phyloP scores from a whole-genome alignment of 2,888 invertebrate genomes.

The Spisula solida region DNA sequence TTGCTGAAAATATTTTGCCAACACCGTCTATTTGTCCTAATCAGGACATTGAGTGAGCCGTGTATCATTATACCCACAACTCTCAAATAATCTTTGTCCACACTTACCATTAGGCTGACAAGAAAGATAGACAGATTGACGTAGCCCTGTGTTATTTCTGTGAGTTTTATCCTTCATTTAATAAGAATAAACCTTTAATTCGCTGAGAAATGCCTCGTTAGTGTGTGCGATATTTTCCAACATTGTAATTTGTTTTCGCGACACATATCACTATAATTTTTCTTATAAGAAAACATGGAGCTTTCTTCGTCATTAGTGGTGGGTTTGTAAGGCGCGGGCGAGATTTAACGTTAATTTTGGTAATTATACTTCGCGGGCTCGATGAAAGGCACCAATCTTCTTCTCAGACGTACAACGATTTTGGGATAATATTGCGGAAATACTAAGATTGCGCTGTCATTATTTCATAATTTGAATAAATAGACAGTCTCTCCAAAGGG shows the following conservation, averaged over 20 bases:
- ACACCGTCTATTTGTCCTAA: not conserved
- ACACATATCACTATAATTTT: conserved; percentile 72
- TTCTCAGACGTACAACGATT: conserved; percentile 53
- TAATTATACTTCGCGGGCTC: conserved; percentile 57
- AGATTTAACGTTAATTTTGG: conserved; percentile 66
- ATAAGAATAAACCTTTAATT: conserved; percentile 51
- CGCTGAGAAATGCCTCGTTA: conserved; percentile 68
- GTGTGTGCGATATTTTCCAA: conserved; percentile 66
- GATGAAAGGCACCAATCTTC: conserved; percentile 68
- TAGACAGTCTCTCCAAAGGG: conserved; percentile 43
- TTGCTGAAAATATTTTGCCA: conserved; percentile 14
- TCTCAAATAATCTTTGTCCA: conserved; percentile 14
- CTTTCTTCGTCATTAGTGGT: conserved; percentile 59
- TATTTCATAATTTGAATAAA: conserved; percentile 68
- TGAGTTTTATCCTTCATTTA: conserved; percentile 52
- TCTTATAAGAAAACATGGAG: conserved; percentile 54
- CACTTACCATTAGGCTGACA: conserved; percentile 46
- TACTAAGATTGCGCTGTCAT: conserved; percentile 64
- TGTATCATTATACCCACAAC: conserved; percentile 37
- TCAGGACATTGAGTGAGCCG: conserved; percentile 28
- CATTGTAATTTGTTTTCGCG: conserved; percentile 74
- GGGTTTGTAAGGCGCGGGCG: conserved; percentile 29
- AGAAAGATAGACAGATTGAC: conserved; percentile 47
- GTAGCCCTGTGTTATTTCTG: conserved; percentile 35
- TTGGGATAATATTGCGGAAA: conserved; percentile 69